Evolutionary conservation across 1,140 invertebrate species (phyloP).

Genomic region (Drosophila arawakana): DNA sequence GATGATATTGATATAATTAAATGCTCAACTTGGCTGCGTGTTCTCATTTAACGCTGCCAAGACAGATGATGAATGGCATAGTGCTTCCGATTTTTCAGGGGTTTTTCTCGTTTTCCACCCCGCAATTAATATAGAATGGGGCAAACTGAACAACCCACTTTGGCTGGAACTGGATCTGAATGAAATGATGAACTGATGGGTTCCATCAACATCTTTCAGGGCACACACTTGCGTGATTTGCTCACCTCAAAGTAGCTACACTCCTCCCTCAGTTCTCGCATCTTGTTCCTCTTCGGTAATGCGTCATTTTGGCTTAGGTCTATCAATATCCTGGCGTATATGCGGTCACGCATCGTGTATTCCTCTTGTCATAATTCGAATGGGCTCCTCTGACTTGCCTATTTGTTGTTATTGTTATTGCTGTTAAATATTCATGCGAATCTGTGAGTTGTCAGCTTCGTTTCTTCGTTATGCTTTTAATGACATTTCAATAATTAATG

Average conservation of each 20-base stretch:
- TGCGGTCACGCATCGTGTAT: slow-evolving; percentile 73
- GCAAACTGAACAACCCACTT: slow-evolving; percentile 32
- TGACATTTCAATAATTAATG: slow-evolving; percentile 83
- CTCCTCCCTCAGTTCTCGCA: not conserved
- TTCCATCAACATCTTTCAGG: slow-evolving; percentile 59
- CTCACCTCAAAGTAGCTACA: slow-evolving; percentile 47
- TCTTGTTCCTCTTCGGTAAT: slow-evolving; percentile 19
- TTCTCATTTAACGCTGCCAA: slow-evolving; percentile 42
- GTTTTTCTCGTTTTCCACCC: slow-evolving; percentile 58
- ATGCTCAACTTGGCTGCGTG: slow-evolving; percentile 51
- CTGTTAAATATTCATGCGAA: slow-evolving; percentile 82
- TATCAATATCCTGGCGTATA: slow-evolving; percentile 57
- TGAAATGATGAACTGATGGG: slow-evolving; percentile 15
- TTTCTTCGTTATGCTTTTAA: slow-evolving; percentile 62
- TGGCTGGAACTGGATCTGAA: slow-evolving; percentile 1
- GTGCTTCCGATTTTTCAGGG: slow-evolving; percentile 43
- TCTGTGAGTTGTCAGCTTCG: slow-evolving; percentile 69
- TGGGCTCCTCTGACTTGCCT: slow-evolving; percentile 35
- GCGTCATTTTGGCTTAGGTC: slow-evolving; percentile 33
- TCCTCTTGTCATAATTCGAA: slow-evolving; percentile 67
- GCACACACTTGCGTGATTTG: slow-evolving; percentile 69
- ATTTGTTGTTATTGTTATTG: slow-evolving; percentile 48
- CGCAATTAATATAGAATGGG: slow-evolving; percentile 66
- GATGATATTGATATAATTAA: slow-evolving; percentile 59
- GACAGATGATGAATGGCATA: slow-evolving; percentile 65